phyloP scores from a whole-genome alignment of 2,797 vertebrate species.

The Pipistrellus kuhlii region DNA sequence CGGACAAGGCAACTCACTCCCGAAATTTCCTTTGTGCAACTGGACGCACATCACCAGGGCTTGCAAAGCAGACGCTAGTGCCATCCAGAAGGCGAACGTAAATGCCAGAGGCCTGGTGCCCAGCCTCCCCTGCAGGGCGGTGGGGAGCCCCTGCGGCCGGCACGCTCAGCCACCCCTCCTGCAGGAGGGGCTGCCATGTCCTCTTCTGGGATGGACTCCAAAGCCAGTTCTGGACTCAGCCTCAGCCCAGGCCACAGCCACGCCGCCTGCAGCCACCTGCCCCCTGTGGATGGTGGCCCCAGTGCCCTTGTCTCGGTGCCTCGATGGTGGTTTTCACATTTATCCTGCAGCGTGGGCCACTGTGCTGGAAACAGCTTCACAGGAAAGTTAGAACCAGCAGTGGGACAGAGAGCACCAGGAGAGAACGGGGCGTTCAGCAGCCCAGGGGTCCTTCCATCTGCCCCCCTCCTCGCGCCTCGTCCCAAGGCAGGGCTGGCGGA shows the following conservation, averaged over 20 bases:
- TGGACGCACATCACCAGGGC: constrained; percentile 49
- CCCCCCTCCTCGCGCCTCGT: background rate
- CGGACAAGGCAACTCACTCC: constrained; percentile 58
- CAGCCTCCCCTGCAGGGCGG: constrained; percentile 49
- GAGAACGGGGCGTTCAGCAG: background rate
- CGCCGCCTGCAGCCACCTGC: background rate
- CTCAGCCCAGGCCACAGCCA: background rate
- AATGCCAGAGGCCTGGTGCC: constrained; percentile 63
- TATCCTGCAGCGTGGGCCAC: background rate
- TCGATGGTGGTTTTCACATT: background rate
- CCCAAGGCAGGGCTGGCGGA: background rate
- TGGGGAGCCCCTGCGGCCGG: background rate
- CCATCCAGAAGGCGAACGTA: constrained; percentile 67
- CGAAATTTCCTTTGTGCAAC: constrained; percentile 67
- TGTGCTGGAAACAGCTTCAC: background rate
- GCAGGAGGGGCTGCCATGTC: background rate
- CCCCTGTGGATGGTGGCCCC: background rate
- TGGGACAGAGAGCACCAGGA: background rate
- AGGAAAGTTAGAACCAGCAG: background rate
- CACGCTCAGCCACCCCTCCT: background rate
- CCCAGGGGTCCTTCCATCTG: background rate
- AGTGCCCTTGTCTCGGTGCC: background rate
- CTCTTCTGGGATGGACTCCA: background rate
- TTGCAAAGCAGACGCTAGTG: constrained; percentile 63
- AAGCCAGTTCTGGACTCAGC: background rate